phyloP scores from a whole-genome alignment of 2,888 invertebrate species.

The Drosophila subquinaria region DNA sequence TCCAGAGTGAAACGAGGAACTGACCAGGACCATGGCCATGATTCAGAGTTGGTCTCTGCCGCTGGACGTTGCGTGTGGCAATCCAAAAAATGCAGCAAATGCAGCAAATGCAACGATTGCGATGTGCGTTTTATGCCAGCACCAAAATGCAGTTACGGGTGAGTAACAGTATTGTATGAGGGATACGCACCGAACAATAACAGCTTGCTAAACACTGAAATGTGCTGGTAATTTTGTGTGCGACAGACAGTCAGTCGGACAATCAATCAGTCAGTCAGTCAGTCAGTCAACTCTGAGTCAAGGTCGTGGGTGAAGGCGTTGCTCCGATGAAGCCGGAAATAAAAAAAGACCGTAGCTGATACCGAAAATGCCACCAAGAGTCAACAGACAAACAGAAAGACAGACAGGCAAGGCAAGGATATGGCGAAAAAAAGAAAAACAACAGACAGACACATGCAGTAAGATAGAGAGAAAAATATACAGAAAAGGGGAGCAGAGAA shows the following conservation, averaged over 20 bases:
- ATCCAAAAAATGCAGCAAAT: constrained; percentile 55
- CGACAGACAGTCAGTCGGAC: not conserved
- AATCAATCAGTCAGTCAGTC: constrained; percentile 1
- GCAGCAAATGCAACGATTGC: constrained; percentile 29
- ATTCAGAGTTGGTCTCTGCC: constrained; percentile 3
- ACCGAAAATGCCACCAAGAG: constrained; percentile 56
- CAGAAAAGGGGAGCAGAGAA: constrained; percentile 28
- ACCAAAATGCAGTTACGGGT: constrained; percentile 22
- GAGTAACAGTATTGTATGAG: not conserved
- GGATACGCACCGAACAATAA: constrained; percentile 29
- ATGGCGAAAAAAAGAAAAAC: constrained; percentile 17
- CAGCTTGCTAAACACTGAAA: constrained; percentile 36
- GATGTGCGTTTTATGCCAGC: constrained; percentile 3
- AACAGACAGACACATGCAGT: constrained; percentile 9
- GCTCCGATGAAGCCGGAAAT: constrained; percentile 29
- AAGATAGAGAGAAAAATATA: not conserved
- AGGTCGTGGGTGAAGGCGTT: constrained; percentile 45
- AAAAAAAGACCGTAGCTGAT: constrained; percentile 36
- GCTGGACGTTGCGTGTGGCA: constrained; percentile 35
- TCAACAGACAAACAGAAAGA: constrained; percentile 35
- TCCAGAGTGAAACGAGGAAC: constrained; percentile 26
- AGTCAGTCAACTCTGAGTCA: constrained; percentile 29
- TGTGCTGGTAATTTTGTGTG: constrained; percentile 34
- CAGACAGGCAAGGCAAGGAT: constrained; percentile 32
- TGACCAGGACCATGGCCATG: constrained; percentile 19